Evolutionary conservation across 2,113 vertebrate species (phyloP), one percentile per base, ranked within the genome.

Genomic region (Hylia prasina): DNA sequence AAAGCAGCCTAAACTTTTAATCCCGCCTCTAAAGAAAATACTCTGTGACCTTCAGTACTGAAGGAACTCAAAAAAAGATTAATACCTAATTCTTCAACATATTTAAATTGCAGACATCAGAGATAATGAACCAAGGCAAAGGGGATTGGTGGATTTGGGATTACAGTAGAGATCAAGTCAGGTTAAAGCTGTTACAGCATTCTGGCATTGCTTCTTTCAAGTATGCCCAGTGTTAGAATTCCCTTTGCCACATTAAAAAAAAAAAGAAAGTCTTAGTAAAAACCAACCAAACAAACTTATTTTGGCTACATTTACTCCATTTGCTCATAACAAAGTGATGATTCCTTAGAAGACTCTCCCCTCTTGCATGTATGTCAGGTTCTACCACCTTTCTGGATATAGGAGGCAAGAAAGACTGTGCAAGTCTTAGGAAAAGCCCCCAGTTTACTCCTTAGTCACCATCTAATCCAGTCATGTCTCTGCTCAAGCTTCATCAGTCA

Each of bases 41-140:
- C 45, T 50, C 42, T 31, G 35, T 94, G 94, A 91, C 95, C 93
- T 96, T 96, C 93, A 83, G 66, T 81, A 87, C 40, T 51, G 37
- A 89, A 94, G 22, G 40, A 93, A 90, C 89, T 92, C 53, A 66
- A 86, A 90, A 85, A 89, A 95, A 95, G 90, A 96, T 90, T 93
- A 95, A 94, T 92, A 94, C 28, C 77, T 93, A 94, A 72, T 88
- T 94, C 90, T 95, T 94, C 58, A 84, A 94, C 56, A 82, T 31
- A 72, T 90, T 95, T 96, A 93, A 97, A 97, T 90, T 91, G 93
- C 92, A 96, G 95, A 90, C 96, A 96, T 96, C 95, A 94, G 66
- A 97, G 97, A 97, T 97, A 97, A 98, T 72, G 93, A 97, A 96
- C 22, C 60, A 90, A 90, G 92, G 94, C 96, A 97, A 96, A 97